Evolutionary conservation across 2,797 vertebrate species (phyloP).

Genomic region (Trachops cirrhosus): DNA sequence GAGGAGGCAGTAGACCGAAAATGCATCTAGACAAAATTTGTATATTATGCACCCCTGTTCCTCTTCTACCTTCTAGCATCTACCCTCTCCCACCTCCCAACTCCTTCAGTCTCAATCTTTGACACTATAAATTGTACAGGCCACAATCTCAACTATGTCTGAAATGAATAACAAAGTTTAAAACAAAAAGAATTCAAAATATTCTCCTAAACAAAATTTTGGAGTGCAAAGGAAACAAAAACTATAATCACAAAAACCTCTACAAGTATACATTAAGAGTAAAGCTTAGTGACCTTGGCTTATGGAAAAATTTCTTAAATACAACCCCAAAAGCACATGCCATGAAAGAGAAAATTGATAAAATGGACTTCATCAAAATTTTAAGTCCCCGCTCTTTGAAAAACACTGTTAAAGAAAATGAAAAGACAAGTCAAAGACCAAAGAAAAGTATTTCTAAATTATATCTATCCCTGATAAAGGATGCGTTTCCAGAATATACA

Average conservation of each 20-base stretch:
- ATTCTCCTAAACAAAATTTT: neutral
- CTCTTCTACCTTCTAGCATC: neutral
- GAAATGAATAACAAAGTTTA: neutral
- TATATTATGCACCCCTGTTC: neutral
- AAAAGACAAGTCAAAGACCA: neutral
- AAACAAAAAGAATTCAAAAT: neutral
- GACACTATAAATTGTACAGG: neutral
- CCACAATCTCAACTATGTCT: neutral
- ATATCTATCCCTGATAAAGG: neutral
- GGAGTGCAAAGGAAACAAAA: constrained; percentile 1
- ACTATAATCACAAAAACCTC: neutral
- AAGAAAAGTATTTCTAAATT: neutral
- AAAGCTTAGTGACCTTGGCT: neutral
- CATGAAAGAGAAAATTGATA: neutral
- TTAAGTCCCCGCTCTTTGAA: neutral
- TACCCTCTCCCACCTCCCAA: neutral
- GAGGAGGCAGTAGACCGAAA: neutral
- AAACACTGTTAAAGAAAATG: neutral
- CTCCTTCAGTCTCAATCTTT: neutral
- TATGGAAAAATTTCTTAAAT: neutral
- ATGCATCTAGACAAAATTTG: neutral
- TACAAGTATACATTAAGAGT: neutral
- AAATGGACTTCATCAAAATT: neutral
- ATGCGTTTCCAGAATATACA: neutral
- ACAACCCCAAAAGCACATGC: neutral